Percentiles rank a stretch among this genome's conserved stretches.
Evolutionary conservation across 1,140 invertebrate genomes (phyloP).

Genomic region (Drosophila virilis): DNA sequence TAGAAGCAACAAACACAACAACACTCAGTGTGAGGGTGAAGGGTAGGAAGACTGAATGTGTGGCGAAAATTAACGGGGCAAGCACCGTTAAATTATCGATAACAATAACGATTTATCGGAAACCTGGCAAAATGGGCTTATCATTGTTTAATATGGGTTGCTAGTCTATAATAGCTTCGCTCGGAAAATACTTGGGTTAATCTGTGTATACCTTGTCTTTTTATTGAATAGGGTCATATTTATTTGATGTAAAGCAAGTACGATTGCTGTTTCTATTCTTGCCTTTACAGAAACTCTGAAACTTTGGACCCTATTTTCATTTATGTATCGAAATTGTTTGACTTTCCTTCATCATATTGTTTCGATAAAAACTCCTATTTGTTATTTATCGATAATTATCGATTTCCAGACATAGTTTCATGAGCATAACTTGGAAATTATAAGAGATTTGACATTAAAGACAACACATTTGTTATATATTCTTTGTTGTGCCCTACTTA

Average conservation of each 20-base stretch:
- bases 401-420: background rate
- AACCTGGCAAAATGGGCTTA: background rate
- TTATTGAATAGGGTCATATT: too few relatives aligned
- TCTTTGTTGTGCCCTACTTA: background rate
- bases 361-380: too few relatives aligned
- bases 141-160: too few relatives aligned
- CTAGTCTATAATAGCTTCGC: too few relatives aligned
- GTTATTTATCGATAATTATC: background rate
- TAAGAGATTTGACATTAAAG: background rate
- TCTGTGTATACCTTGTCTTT: too few relatives aligned
- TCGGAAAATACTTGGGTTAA: too few relatives aligned
- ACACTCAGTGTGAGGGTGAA: background rate
- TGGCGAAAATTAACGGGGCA: constrained; percentile 22
- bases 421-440: background rate
- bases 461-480: too few relatives aligned
- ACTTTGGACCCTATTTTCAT: too few relatives aligned
- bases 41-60: background rate
- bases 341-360: background rate
- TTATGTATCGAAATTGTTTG: background rate
- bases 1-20: constrained; percentile 43
- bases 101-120: background rate
- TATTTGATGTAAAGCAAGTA: too few relatives aligned
- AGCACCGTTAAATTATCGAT: constrained; percentile 25
- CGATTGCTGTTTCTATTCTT: too few relatives aligned
- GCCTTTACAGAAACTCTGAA: too few relatives aligned